These are phyloP conservation scores for Ursus arctos DNA, from an alignment of 2,113 vertebrate species.

Conservation along the genomic window DNA sequence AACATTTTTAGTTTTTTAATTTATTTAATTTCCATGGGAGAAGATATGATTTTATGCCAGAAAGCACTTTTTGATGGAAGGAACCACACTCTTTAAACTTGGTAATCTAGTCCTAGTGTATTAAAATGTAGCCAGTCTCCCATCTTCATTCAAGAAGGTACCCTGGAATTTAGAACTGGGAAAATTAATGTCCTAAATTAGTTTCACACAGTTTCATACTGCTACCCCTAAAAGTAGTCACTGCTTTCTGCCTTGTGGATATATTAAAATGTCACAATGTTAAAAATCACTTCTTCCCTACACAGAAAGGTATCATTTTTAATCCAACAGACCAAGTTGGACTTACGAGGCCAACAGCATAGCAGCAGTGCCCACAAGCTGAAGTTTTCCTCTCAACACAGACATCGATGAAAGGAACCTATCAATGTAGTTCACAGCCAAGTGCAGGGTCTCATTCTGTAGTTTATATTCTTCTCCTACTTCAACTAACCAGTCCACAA, in stretches of 20 bases:
- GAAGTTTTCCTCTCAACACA: constrained; percentile 97
- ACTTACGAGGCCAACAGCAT: constrained; percentile 99
- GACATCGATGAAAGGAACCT: constrained; percentile 99
- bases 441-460: constrained; percentile 97
- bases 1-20: neutral
- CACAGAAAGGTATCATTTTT: neutral
- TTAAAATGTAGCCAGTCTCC: neutral
- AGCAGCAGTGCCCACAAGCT: constrained; percentile 98
- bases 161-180: neutral
- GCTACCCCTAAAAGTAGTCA: neutral
- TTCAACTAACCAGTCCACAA: constrained; percentile 99
- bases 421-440: constrained; percentile 99
- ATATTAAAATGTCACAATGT: neutral
- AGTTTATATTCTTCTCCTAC: constrained; percentile 99
- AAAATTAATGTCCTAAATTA: neutral
- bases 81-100: neutral
- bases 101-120: neutral
- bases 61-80: neutral
- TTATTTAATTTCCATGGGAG: neutral
- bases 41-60: neutral
- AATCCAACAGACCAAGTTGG: neutral
- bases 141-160: neutral
- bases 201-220: neutral
- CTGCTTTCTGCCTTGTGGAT: neutral
- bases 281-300: neutral